Base-by-base conservation (phyloP, 2,797 vertebrate genomes). In the Lophius americanus region DNA sequence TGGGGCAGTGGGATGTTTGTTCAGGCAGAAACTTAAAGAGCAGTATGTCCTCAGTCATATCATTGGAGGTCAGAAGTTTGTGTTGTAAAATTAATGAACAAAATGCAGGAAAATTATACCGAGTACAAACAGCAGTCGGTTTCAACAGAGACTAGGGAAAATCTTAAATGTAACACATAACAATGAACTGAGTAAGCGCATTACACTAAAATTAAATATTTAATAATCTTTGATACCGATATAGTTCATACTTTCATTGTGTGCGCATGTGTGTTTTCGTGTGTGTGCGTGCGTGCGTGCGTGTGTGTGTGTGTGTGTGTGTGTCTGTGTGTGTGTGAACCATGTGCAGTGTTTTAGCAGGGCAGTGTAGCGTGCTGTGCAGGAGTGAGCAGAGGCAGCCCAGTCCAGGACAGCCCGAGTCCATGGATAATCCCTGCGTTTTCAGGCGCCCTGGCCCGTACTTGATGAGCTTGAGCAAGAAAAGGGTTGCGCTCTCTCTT, bases 401-500 rank as follows among this genome's bases (percentile, higher is more conserved):
- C 69, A 39, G 84, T 74, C 88, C 82, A 81, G 86, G 44, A 58
- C 88, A 88, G 89, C 80, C 85, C 81, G 79, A 84, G 94, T 88
- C 93, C 93, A 89, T 93, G 93, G 94, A 92, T 99, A 99, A 98
- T 98, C 96, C 96, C 92, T 91, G 82, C 95, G 96, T 98, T 97
- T 99, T 99, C 96, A 98, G 94, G 89, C 95, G 95, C 96, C 96
- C 92, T 99, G 97, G 98, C 94, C 96, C 95, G 95, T 97, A 96
- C 95, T 96, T 98, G 96, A 99, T 98, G 96, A 93, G 96, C 94
- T 96, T 97, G 95, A 95, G 97, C 95, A 98, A 98, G 97, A 97
- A 96, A 94, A 95, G 94, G 94, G 90, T 93, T 92, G 88, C 75
- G 78, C 89, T 85, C 89, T 88, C 85, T 88, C 68, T 23, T 82